These are phyloP conservation scores for Poecilia latipinna DNA, from an alignment of 2,113 vertebrate species.

Conservation along the genomic window DNA sequence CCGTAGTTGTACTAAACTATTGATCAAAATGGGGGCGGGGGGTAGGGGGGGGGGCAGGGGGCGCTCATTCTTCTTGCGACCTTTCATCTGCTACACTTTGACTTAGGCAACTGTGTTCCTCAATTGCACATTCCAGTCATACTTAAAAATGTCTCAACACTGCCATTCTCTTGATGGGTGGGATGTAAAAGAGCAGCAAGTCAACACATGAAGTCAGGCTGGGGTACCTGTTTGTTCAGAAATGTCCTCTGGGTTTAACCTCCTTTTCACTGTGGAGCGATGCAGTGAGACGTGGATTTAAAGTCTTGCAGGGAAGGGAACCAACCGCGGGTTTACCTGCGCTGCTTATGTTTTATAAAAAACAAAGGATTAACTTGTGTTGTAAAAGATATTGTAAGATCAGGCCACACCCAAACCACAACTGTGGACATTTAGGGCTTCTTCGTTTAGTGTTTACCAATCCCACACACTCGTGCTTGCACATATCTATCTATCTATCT, in stretches of 20 bases:
- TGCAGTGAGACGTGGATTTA: neutral
- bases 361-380: slow-evolving; percentile 17
- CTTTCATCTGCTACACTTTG: slow-evolving; percentile 47
- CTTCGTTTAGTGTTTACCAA: neutral
- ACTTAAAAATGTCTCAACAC: slow-evolving; percentile 67
- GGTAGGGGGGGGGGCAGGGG: too few species aligned
- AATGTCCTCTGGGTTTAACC: neutral
- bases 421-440: neutral
- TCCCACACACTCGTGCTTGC: neutral
- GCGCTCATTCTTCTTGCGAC: slow-evolving; percentile 8
- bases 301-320: neutral
- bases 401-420: slow-evolving; percentile 38
- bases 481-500: too few species aligned
- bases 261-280: neutral
- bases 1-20: neutral
- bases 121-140: slow-evolving; percentile 75
- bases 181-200: slow-evolving; percentile 54
- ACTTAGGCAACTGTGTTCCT: slow-evolving; percentile 49
- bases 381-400: neutral
- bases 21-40: neutral
- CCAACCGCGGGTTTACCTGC: neutral
- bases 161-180: slow-evolving; percentile 25
- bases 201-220: slow-evolving; percentile 55
- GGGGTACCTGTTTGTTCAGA: slow-evolving; percentile 5
- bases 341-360: neutral